These are phyloP conservation scores for Watsonalla binaria DNA, from an alignment of 2,888 invertebrate genomes.

Conservation along the genomic window DNA sequence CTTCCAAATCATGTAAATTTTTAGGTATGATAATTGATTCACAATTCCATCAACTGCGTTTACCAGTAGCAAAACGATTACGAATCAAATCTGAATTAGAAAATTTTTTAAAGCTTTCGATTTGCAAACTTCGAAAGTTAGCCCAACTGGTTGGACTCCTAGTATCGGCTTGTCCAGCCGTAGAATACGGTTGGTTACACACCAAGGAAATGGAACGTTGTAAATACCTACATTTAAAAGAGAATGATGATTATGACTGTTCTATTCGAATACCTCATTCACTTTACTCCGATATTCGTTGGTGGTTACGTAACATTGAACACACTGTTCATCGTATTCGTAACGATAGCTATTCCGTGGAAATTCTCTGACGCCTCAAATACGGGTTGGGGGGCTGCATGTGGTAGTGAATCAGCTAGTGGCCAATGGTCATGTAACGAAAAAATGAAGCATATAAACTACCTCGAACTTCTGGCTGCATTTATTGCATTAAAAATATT, in stretches of 20 bases:
- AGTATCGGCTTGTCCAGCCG: constrained; percentile 1
- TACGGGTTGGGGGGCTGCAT: not conserved
- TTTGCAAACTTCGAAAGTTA: not conserved
- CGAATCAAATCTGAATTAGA: not conserved
- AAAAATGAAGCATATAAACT: not conserved
- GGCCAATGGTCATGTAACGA: not conserved
- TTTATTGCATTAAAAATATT: not conserved
- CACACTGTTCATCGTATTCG: not conserved
- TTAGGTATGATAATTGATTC: constrained; percentile 3
- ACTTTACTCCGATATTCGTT: not conserved
- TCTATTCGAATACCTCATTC: not conserved
- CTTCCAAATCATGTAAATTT: not conserved
- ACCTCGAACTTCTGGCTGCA: not conserved
- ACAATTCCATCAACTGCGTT: not conserved
- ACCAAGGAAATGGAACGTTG: not conserved
- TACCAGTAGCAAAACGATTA: constrained; percentile 1
- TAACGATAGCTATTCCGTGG: not conserved
- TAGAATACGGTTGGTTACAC: constrained; percentile 1
- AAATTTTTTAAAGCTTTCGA: not conserved
- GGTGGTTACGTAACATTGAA: not conserved
- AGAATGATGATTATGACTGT: not conserved
- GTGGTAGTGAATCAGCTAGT: not conserved
- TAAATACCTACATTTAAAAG: not conserved
- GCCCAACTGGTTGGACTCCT: constrained; percentile 2
- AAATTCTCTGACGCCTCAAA: not conserved